Conservation (phyloP, 2,797 vertebrate genomes). For the Microhierax caerulescens region DNA sequence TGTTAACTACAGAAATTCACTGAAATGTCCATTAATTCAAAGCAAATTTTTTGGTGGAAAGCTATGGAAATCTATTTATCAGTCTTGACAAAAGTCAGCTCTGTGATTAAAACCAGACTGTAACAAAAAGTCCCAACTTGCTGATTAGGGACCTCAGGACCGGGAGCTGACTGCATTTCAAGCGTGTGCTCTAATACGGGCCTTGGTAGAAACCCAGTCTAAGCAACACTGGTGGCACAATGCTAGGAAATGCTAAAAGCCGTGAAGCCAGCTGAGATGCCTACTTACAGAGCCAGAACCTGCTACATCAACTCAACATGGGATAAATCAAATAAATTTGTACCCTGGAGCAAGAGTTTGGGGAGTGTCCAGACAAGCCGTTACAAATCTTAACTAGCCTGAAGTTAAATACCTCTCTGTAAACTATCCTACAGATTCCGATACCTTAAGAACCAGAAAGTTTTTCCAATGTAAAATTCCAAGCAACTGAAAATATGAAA, state of each 20-base stretch:
- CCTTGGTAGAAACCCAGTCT: background rate
- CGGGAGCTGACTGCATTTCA: background rate
- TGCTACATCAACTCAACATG: background rate
- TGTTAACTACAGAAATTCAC: background rate
- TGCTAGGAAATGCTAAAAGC: background rate
- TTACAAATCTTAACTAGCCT: constrained; percentile 46
- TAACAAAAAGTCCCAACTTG: background rate
- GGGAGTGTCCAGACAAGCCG: constrained; percentile 56
- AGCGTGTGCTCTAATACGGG: background rate
- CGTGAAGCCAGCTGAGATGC: background rate
- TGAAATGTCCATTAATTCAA: background rate
- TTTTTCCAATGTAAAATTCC: background rate
- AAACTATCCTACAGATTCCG: constrained; percentile 15
- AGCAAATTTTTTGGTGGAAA: background rate
- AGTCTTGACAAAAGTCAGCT: background rate
- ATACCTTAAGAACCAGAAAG: background rate
- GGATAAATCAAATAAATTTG: constrained; percentile 19
- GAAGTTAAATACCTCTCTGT: constrained; percentile 23
- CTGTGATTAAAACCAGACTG: background rate
- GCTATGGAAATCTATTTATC: background rate
- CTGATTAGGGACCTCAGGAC: background rate
- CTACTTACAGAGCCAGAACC: background rate
- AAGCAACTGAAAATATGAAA: background rate
- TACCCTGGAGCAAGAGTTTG: constrained; percentile 32
- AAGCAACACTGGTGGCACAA: background rate